Evolutionary conservation across 2,113 vertebrate genomes (phyloP).

Genomic region (Pipa parva): DNA sequence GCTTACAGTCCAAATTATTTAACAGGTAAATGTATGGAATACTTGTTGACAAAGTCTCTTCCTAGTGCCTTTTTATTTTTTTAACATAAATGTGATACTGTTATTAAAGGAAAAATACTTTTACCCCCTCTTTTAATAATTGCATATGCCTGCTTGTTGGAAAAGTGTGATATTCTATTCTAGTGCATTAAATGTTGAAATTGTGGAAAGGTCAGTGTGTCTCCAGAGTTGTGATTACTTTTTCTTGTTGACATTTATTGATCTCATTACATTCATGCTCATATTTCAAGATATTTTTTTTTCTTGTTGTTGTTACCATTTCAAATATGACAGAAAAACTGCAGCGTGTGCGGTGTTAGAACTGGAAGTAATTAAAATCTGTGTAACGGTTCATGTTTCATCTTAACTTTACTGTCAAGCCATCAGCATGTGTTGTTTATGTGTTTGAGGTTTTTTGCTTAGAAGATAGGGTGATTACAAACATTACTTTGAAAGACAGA

Average conservation of each 20-base stretch:
- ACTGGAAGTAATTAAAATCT: constrained; percentile 69
- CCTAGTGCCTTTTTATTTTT: constrained; percentile 51
- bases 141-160: constrained; percentile 59
- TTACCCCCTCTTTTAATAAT: constrained; percentile 53
- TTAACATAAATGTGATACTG: constrained; percentile 48
- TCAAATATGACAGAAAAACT: constrained; percentile 66
- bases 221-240: constrained; percentile 78
- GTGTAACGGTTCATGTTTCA: constrained; percentile 54
- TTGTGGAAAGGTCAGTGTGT: constrained; percentile 78
- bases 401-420: constrained; percentile 60
- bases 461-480: constrained; percentile 51
- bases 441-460: constrained; percentile 60
- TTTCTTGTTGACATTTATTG: constrained; percentile 82
- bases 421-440: constrained; percentile 59
- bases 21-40: background rate
- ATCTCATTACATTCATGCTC: constrained; percentile 75
- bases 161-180: constrained; percentile 61
- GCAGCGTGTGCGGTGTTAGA: constrained; percentile 61
- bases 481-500: constrained; percentile 39
- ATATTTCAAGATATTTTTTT: constrained; percentile 69
- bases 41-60: constrained; percentile 29
- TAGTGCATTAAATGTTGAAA: constrained; percentile 72
- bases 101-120: constrained; percentile 49
- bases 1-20: background rate
- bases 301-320: constrained; percentile 65